Evolutionary conservation across 2,113 vertebrate genomes (phyloP), one percentile per base, ranked within the genome.

Genomic region (Xyrauchen texanus): DNA sequence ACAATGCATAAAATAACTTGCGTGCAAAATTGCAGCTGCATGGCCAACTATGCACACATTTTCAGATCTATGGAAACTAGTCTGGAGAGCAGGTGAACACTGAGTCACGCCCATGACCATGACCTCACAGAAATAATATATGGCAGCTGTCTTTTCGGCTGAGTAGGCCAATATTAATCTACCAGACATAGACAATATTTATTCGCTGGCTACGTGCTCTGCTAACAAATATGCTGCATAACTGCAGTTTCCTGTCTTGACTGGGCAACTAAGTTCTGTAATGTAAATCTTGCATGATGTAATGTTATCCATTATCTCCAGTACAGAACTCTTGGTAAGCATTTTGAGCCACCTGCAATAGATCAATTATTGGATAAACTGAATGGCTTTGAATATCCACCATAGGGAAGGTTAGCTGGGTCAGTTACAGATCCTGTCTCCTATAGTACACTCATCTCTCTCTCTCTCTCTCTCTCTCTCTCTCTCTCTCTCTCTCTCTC

Each of bases 61-160:
- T 44, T 75, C 63, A 81, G 53, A 75, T 81, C 68, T 64, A 74
- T 61, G 77, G 60, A 69, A 84, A 78, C 71, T 8, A 78, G 67
- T 63, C 57, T 81, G 55, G 45, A 74, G 73, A 65, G 79, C 74
- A 74, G 64, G 65, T 74, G 57, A 67, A 57, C 10, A 53, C 52
- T 78, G 68, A 51, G 63, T 44, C 69, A 52, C 44, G 44, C 65
- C 51, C 64, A 78, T 60, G 45, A 74, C 42, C 69, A 13, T 78
- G 82, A 84, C 79, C 82, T 81, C 73, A 78, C 21, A 66, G 34
- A 78, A 75, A 84, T 84, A 84, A 81, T 78, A 69, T 81, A 81
- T 60, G 63, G 76, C 82, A 78, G 76, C 82, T 84, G 82, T 84
- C 82, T 78, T 34, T 75, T 78, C 52, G 75, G 68, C 79, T 81